Percentiles rank a stretch among this genome's conserved stretches.
These are phyloP conservation scores for Bubalus kerabau DNA, from an alignment of 2,113 vertebrate genomes.

Conservation along the genomic window DNA sequence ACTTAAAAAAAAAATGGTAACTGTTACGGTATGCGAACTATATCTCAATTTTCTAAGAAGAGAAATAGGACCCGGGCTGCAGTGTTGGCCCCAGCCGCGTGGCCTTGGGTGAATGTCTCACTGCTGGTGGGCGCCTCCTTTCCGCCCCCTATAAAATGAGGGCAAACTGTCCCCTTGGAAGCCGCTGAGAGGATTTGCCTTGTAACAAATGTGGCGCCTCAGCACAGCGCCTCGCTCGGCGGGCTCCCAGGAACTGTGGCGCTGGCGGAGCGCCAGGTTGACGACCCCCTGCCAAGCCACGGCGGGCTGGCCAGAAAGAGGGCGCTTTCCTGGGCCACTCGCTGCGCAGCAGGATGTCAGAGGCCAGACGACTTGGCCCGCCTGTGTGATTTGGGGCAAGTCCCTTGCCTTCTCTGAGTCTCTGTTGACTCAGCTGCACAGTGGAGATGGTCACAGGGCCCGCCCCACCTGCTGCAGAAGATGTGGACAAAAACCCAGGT, in stretches of 20 bases:
- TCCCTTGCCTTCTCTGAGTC: neutral
- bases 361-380: neutral
- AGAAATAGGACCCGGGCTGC: neutral
- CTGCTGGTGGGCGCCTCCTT: neutral
- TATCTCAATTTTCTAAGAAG: neutral
- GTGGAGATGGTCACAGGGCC: neutral
- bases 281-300: neutral
- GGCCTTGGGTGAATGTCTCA: neutral
- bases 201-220: neutral
- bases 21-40: neutral
- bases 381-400: neutral
- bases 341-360: neutral
- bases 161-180: neutral
- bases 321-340: neutral
- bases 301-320: neutral
- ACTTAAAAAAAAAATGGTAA: neutral
- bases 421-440: neutral
- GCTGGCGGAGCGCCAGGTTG: neutral
- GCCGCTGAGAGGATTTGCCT: neutral
- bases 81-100: neutral
- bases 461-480: neutral
- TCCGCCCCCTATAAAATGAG: neutral
- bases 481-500: neutral
- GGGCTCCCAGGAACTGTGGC: neutral
- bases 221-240: neutral